Base-by-base conservation (phyloP, 2,113 vertebrate species). In the Barnardius zonarius region DNA sequence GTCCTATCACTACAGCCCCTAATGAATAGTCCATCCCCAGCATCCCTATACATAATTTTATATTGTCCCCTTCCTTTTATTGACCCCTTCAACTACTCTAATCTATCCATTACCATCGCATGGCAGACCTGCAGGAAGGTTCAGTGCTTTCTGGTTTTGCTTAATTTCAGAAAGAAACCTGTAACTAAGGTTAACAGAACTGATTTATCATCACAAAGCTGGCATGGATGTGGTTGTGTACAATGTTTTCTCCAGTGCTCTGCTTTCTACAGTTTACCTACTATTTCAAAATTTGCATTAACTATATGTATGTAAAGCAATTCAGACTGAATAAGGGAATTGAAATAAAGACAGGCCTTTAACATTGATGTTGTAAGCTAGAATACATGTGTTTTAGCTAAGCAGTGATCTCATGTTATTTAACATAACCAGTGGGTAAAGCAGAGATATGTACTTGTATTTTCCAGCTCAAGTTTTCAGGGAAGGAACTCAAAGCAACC, bases 381-480 rank as follows among this genome's bases (percentile, higher is more conserved):
- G 19, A 68, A 74, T 6, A 70, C 3, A 2, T 5, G 28, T 4
- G 6, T 76, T 95, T 88, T 67, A 63, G 25, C 57, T 66, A 22
- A 68, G 44, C 5, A 23, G 35, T 41, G 39, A 78, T 75, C 20
- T 84, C 14, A 2, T 16, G 10, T 28, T 62, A 66, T 73, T 76
- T 81, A 54, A 30, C 4, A 5, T 43, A 43, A 22, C 28, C 57
- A 51, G 33, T 13, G 11, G 12, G 33, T 43, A 83, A 73, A 95
- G 17, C 46, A 14, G 31, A 79, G 37, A 85, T 20, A 51, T 0
- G 52, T 6, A 73, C 54, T 66, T 70, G 78, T 25, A 87, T 90
- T 85, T 95, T 87, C 54, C 55, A 87, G 48, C 31, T 84, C 54
- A 73, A 55, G 54, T 92, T 90, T 83, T 48, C 57, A 87, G 86